These are phyloP conservation scores for Phalacrocorax brasilianus DNA, from an alignment of 2,113 vertebrate genomes.

Conservation along the genomic window DNA sequence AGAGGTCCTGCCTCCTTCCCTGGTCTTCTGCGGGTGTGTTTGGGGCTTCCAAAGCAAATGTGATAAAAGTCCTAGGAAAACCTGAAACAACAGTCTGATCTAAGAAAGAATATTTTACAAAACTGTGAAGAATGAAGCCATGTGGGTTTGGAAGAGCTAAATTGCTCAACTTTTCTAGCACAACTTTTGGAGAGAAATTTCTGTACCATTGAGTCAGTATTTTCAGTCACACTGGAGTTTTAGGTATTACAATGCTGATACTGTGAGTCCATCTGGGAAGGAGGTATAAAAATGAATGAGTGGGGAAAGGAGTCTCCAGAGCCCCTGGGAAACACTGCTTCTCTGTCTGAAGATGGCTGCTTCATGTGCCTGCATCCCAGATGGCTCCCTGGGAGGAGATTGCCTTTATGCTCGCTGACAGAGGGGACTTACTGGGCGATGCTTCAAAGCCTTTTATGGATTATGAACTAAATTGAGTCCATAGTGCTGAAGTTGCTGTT, in stretches of 20 bases:
- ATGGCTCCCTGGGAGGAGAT: neutral
- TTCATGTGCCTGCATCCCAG: neutral
- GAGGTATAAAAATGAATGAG: neutral
- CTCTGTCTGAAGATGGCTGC: neutral
- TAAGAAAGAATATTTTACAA: neutral
- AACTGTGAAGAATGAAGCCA: neutral
- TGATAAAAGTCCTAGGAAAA: neutral
- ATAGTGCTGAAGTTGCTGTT: neutral
- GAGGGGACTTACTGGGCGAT: neutral
- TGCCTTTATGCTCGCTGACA: neutral
- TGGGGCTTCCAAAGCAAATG: neutral
- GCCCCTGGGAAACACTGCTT: neutral
- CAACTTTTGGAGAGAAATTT: neutral
- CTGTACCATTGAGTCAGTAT: neutral
- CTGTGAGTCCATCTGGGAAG: neutral
- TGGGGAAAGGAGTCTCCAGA: neutral
- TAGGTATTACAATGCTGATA: neutral
- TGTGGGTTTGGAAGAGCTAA: neutral
- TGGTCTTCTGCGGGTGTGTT: neutral
- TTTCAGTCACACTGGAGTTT: neutral
- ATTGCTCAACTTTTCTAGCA: neutral
- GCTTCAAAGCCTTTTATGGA: slow-evolving; percentile 42
- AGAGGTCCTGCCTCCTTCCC: neutral
- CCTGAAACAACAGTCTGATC: neutral
- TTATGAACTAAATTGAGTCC: slow-evolving; percentile 5